Evolutionary conservation across 1,140 invertebrate species (phyloP), one percentile per base, ranked within the genome.

Genomic region (Ceratosolen fusciceps): DNA sequence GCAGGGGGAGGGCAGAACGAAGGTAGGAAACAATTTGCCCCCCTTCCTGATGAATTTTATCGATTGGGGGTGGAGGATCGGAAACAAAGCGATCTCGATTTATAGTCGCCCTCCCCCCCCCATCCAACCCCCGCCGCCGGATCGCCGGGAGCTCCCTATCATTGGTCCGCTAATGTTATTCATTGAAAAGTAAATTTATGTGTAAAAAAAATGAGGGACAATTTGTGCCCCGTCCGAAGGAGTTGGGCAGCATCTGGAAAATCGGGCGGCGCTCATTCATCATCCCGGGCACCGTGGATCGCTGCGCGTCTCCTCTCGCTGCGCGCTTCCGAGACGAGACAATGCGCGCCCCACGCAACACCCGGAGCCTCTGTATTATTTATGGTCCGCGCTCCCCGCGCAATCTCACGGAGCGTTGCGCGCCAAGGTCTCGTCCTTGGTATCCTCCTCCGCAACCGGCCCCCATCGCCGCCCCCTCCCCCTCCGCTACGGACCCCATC

Each of bases 261-360:
- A 78, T 78, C 65, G 72, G 71, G 80, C 75, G 74, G 73, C 52
- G 43, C 37, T 37, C 72, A 82, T 70, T 82, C 77, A 65, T 79
- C 74, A 65, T 65, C 56, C n/a, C n/a, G 8, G 39, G 31, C 2
- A 21, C 58, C 74, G 75, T 54, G 49, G 29, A 67, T 65, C 34
- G 62, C n/a, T n/a, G 37, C 62, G 70, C 49, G 43, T 72, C 70
- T 54, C 49, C 70, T n/a, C n/a, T n/a, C n/a, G n/a, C n/a, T n/a
- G n/a, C n/a, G n/a, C n/a, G 70, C 16, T 52, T 47, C 52, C 52
- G 52, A 74, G 72, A 74, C 54, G 49, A 74, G 49, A 78, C 76
- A 78, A 78, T 78, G 70, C 43, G 70, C 43, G 49, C 54, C 31
- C 34, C 37, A 74, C 72, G 72, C 72, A 58, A 58, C 39, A 1